Evolutionary conservation across 2,888 invertebrate species (phyloP), one percentile per base, ranked within the genome.

Genomic region (Lepidochitona cinerea): DNA sequence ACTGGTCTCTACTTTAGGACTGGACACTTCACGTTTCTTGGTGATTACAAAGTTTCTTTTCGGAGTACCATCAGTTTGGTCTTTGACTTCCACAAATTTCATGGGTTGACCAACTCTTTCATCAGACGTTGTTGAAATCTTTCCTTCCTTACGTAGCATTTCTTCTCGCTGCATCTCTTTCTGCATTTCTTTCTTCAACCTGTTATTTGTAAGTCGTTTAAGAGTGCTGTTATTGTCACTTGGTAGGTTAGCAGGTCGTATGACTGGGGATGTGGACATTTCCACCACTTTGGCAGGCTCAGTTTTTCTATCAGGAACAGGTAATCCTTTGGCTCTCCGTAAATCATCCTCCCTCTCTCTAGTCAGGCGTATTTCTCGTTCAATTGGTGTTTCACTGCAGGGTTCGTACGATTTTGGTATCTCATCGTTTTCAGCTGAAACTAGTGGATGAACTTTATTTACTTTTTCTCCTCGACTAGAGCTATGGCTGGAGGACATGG

Each of bases 121-220:
- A 84, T 92, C 91, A n/a, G 93, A 93, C 36, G 91, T 92, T 26
- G 93, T 92, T 81, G 91, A 91, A 76, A 93, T 92, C 82, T 91
- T 91, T 14, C 93, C 93, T 77, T 93, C 93, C 84, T 93, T 94
- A 82, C 94, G 93, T 83, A 96, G 93, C 88, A 96, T 96, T 87
- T 94, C 93, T 91, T 97, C 97, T 80, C 96, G 93, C 86, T 95
- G 94, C 71, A 94, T 94, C 75, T 95, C 96, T 91, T 96, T 95
- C 85, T 95, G 94, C 85, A 97, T 96, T 93, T 97, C 97, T 88
- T 94, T 93, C 91, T 97, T 96, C 90, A 97, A 96, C 90, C 96
- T 93, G 79, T 91, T 91, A 32, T 92, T 92, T 23, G 92, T 92
- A 87, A 89, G 81, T 71, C 86, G 85, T 78, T 88, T 87, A 81